Percentiles rank a stretch among this genome's conserved stretches.
Conservation (phyloP, 35 echinoderm and acorn worm species). For the Eucidaris tribuloides region DNA sequence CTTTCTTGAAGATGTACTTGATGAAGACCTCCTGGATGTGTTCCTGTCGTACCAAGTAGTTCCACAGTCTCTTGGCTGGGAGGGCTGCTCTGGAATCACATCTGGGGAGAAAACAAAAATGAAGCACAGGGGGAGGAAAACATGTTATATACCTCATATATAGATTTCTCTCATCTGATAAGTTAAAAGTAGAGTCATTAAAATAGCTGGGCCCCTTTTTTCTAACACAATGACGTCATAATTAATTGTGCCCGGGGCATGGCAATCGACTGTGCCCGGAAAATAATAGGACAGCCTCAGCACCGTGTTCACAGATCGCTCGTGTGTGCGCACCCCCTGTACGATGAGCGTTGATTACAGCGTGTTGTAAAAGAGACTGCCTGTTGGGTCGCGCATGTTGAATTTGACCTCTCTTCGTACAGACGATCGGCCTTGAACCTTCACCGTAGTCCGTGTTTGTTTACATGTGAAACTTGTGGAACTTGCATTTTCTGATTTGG, state of each 20-base stretch:
- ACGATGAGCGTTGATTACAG: too few relatives aligned
- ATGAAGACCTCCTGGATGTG: slow-evolving; percentile 92
- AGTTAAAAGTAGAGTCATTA: background rate
- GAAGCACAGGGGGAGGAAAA: background rate
- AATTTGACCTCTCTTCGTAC: too few relatives aligned
- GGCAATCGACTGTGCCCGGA: background rate
- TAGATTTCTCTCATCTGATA: background rate
- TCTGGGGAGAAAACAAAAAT: slow-evolving; percentile 20
- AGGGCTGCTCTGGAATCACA: slow-evolving; percentile 49
- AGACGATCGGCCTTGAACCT: too few relatives aligned
- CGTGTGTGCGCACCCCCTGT: too few relatives aligned
- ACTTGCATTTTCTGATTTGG: too few relatives aligned
- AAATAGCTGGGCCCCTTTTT: background rate
- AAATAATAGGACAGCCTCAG: background rate
- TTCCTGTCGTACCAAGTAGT: slow-evolving; percentile 94
- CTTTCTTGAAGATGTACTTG: slow-evolving; percentile 97
- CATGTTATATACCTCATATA: background rate
- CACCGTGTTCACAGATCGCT: too few relatives aligned
- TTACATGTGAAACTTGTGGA: too few relatives aligned
- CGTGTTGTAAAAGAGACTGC: too few relatives aligned
- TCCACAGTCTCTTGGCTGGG: slow-evolving; percentile 88
- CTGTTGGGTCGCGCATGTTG: too few relatives aligned
- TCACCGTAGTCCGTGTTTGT: too few relatives aligned
- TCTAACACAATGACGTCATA: background rate
- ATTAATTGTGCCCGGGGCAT: background rate